Evolutionary conservation across 2,797 vertebrate species (phyloP).

Genomic region (Spinibarbus caldwelli): DNA sequence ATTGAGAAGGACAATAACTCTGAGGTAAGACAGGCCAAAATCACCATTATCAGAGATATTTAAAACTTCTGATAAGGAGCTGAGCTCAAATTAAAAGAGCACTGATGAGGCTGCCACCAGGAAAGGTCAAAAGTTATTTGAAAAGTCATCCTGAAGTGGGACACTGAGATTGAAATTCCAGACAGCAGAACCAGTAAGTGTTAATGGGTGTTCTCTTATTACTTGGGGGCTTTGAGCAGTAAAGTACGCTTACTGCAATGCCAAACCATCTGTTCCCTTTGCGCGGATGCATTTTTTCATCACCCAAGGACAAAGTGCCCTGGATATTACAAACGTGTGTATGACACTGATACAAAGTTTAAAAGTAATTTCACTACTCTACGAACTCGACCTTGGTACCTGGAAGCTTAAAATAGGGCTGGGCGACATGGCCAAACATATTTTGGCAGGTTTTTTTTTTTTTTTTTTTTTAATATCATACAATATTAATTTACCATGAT

Average conservation of each 20-base stretch:
- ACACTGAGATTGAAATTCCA: constrained; percentile 59
- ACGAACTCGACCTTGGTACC: too few relatives aligned
- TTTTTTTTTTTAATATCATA: not conserved
- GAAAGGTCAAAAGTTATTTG: constrained; percentile 49
- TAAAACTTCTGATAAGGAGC: not conserved
- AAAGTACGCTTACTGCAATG: constrained; percentile 58
- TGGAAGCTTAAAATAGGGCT: too few relatives aligned
- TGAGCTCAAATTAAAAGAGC: constrained; percentile 24
- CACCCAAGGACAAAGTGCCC: constrained; percentile 58
- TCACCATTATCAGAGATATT: not conserved
- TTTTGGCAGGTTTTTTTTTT: too few relatives aligned
- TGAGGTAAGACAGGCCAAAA: not conserved
- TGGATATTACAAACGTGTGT: constrained; percentile 52
- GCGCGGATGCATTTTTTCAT: constrained; percentile 51
- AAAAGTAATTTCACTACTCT: too few relatives aligned
- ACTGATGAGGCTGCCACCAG: constrained; percentile 36
- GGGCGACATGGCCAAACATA: not conserved
- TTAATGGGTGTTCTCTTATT: constrained; percentile 59
- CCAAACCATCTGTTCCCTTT: constrained; percentile 68
- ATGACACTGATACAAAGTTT: constrained; percentile 38
- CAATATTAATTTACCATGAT: too few relatives aligned
- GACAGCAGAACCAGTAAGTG: constrained; percentile 55
- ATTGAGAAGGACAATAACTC: not conserved
- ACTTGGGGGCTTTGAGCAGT: constrained; percentile 61
- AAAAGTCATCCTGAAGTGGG: constrained; percentile 55